phyloP scores from a whole-genome alignment of 2,113 vertebrate species.

The Myotis lucifugus region DNA sequence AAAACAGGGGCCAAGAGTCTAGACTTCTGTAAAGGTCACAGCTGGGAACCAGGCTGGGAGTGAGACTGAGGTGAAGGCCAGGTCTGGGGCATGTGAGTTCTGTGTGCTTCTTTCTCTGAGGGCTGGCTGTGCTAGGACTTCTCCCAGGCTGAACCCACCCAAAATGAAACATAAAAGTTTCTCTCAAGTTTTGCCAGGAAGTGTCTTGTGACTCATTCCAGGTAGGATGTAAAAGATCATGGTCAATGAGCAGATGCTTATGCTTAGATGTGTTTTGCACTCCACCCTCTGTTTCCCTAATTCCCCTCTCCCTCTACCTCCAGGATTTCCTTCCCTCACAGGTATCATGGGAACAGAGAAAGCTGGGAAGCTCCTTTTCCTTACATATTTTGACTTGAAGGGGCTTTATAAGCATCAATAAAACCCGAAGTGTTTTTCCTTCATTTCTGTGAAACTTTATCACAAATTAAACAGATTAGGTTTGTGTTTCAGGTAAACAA shows the following conservation, averaged over 20 bases:
- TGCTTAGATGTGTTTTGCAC: background rate
- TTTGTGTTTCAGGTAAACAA: conserved; percentile 6
- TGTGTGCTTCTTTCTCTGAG: background rate
- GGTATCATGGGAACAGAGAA: background rate
- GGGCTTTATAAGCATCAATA: background rate
- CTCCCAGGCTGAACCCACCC: background rate
- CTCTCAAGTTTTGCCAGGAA: conserved; percentile 41
- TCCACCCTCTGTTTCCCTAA: background rate
- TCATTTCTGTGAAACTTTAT: background rate
- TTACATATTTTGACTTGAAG: background rate
- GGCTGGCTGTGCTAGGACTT: background rate
- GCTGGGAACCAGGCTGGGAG: background rate
- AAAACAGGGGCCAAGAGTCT: background rate
- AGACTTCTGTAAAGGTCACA: background rate
- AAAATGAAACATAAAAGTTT: conserved; percentile 25
- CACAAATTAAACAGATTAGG: background rate
- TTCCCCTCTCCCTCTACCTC: background rate
- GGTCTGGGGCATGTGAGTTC: background rate
- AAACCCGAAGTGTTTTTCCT: background rate
- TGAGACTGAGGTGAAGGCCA: background rate
- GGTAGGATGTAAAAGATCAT: background rate
- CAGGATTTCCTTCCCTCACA: background rate
- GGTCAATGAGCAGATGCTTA: background rate
- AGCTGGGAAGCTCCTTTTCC: background rate
- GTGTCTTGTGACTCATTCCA: background rate